Evolutionary conservation across 2,113 vertebrate genomes (phyloP).

Genomic region (Felis catus): F.catus_Fca126_mat1.0 CM031413.1:66895001-66895500

Average conservation of each 20-base stretch:
- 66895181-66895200: neutral
- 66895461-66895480: no score
- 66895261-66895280: fast-evolving
- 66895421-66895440: fast-evolving
- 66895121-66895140: neutral
- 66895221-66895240: neutral
- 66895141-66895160: neutral
- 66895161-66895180: fast-evolving
- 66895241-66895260: fast-evolving
- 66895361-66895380: neutral
- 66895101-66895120: fast-evolving
- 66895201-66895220: neutral
- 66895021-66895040: fast-evolving
- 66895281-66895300: fast-evolving
- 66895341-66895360: neutral
- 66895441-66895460: neutral
- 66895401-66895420: neutral
- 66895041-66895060: neutral
- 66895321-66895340: neutral
- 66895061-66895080: no score
- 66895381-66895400: no score
- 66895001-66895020: neutral
- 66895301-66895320: neutral
- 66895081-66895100: neutral
- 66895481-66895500: neutral